Evolutionary conservation across 2,888 invertebrate species (phyloP).

Genomic region (Ferrisia virgata): DNA sequence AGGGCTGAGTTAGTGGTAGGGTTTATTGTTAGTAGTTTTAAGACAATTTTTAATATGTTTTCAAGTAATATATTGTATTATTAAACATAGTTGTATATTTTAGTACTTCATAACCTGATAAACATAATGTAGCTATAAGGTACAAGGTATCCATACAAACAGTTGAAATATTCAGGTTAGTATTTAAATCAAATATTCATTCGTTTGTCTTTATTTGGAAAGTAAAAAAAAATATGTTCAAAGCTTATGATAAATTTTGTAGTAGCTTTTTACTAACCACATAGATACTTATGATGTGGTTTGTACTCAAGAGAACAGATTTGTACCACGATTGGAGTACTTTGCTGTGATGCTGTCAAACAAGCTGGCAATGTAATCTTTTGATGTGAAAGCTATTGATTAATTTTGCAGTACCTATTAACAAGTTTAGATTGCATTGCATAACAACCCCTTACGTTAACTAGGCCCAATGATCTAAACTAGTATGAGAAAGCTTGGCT

Average conservation of each 20-base stretch:
- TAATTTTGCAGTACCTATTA: slow-evolving; percentile 41
- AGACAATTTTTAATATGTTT: neutral
- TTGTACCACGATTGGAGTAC: neutral
- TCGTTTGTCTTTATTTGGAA: slow-evolving; percentile 43
- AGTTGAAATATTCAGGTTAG: neutral
- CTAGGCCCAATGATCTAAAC: neutral
- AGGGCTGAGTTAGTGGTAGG: neutral
- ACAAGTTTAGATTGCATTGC: slow-evolving; percentile 6
- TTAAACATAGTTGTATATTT: neutral
- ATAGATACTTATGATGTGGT: slow-evolving; percentile 43
- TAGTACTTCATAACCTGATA: too few relatives aligned
- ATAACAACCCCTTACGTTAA: neutral
- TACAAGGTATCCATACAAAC: too few relatives aligned
- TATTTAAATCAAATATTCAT: neutral
- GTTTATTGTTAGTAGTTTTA: neutral
- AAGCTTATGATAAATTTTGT: neutral
- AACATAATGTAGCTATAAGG: too few relatives aligned
- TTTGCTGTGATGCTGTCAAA: slow-evolving; percentile 1
- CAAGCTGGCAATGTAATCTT: neutral
- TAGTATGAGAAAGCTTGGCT: slow-evolving; percentile 28
- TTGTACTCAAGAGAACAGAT: neutral
- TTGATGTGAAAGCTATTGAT: slow-evolving; percentile 19
- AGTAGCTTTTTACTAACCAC: slow-evolving; percentile 42
- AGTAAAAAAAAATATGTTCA: neutral
- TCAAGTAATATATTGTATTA: neutral